These are phyloP conservation scores for Piscicola geometra DNA, from an alignment of 2,888 invertebrate genomes.

Conservation along the genomic window DNA sequence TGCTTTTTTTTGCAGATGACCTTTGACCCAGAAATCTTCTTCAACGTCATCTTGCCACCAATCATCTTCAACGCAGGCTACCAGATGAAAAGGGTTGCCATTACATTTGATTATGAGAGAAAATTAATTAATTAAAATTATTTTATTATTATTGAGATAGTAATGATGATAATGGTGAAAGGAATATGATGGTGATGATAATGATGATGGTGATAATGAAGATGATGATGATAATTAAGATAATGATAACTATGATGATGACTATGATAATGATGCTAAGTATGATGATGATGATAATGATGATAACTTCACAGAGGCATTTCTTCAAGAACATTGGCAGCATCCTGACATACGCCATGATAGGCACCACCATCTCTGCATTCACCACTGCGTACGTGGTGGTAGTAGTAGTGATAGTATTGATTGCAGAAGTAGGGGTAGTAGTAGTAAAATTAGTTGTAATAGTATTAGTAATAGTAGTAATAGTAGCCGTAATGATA, in stretches of 20 bases:
- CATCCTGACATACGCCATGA: slow-evolving; percentile 85
- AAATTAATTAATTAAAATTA: no score
- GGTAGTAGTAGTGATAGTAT: no score
- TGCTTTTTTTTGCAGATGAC: slow-evolving; percentile 68
- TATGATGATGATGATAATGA: no score
- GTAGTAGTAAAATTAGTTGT: neutral
- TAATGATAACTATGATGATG: no score
- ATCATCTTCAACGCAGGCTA: slow-evolving; percentile 98
- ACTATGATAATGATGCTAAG: no score
- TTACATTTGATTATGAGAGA: no score
- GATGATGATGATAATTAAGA: no score
- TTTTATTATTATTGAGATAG: neutral
- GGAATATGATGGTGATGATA: no score
- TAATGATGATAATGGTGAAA: no score
- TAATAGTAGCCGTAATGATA: neutral
- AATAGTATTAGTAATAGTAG: neutral
- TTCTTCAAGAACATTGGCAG: slow-evolving; percentile 94
- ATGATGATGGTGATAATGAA: no score
- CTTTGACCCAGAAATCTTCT: slow-evolving; percentile 97
- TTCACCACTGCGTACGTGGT: slow-evolving; percentile 73
- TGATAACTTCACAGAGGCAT: slow-evolving; percentile 87
- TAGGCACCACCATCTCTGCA: slow-evolving; percentile 88
- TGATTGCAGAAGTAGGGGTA: no score
- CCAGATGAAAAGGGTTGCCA: slow-evolving; percentile 86
- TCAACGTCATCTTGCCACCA: slow-evolving; percentile 92